Evolutionary conservation across 2,797 vertebrate species (phyloP), one percentile per base, ranked within the genome.

Genomic region (Erithacus rubecula): DNA sequence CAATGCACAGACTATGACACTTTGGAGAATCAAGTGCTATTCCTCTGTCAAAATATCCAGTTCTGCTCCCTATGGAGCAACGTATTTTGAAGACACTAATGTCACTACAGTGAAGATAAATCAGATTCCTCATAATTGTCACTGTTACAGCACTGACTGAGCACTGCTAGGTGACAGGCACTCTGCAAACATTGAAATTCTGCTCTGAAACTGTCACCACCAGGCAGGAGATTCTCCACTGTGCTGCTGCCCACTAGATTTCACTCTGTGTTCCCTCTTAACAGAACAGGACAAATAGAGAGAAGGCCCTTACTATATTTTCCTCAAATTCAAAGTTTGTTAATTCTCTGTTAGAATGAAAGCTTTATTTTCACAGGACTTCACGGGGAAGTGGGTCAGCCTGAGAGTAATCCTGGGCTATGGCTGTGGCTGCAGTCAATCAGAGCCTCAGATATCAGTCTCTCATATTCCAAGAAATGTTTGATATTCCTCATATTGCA

Each of bases 131-230:
- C 46, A 52, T 36, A 43, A 39, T 5, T 20, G 53, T 19, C 37
- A 13, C 27, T 15, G 14, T 24, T 7, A 1, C 1, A 1, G 4
- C 8, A 0, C 2, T 18, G 34, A 13, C 37, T 15, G 26, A 36
- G 2, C n/a, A 8, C 49, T 36, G 51, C 17, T 16, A 23, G 41
- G 30, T 21, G 5, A 21, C 39, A 44, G 52, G 32, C 23, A 7
- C 39, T 10, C 11, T 43, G 21, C 30, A 37, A 46, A 39, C 47
- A 12, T 39, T 13, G 43, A 39, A 29, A 46, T 47, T 55, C 30
- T 43, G 10, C 1, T 51, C 67, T 47, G 46, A 13, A 60, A 21
- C 3, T 43, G 30, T 7, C 68, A 24, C 29, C 4, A 22, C 17
- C 29, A 79, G 24, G 10, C 0, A 39, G 18, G 14, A 67, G 46